Conservation (phyloP, 2,113 vertebrate species). For the Mus musculus region GRCm39 chr2:135391501-135392000, state of each 20-base stretch:
- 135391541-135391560: not conserved
- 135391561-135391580: not conserved
- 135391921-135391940: not conserved
- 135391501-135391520: not conserved
- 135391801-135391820: conserved; percentile 2
- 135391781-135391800: conserved; percentile 1
- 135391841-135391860: not conserved
- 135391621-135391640: too few species aligned
- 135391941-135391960: too few species aligned
- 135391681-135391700: too few species aligned
- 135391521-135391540: not conserved
- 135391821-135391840: not conserved
- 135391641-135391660: too few species aligned
- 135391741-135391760: not conserved
- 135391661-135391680: too few species aligned
- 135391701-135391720: too few species aligned
- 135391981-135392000: not conserved
- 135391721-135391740: too few species aligned
- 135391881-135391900: not conserved
- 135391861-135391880: not conserved
- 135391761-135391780: conserved; percentile 9
- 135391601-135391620: too few species aligned
- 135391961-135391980: too few species aligned
- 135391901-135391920: conserved; percentile 2
- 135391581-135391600: too few species aligned